phyloP scores from a whole-genome alignment of 37 sponge, comb jelly and placozoan species.

The Dysidea cf. avara region DNA sequence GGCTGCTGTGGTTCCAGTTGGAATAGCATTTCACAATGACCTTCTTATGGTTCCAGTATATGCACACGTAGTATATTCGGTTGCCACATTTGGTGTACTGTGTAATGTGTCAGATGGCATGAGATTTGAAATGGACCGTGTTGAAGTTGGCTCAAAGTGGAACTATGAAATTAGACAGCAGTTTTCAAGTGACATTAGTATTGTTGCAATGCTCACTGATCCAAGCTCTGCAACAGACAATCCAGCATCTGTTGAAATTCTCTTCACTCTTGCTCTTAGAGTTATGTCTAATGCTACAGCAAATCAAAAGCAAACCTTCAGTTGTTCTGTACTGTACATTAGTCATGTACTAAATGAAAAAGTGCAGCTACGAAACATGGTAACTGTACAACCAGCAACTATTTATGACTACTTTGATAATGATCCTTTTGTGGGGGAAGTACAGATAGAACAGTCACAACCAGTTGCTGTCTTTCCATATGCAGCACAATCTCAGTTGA shows the following conservation, averaged over 20 bases:
- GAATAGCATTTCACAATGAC: slow-evolving; percentile 33
- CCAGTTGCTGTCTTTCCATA: slow-evolving; percentile 51
- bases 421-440: slow-evolving; percentile 19
- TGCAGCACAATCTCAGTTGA: slow-evolving; percentile 41
- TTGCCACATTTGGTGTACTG: slow-evolving; percentile 58
- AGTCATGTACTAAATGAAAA: slow-evolving; percentile 64
- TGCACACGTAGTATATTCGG: slow-evolving; percentile 53
- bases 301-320: slow-evolving; percentile 12
- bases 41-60: slow-evolving; percentile 35
- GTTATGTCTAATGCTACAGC: slow-evolving; percentile 22
- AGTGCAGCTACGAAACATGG: slow-evolving; percentile 40
- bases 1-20: slow-evolving; percentile 44
- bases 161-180: slow-evolving; percentile 27
- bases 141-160: slow-evolving; percentile 60
- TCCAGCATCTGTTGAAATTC: slow-evolving; percentile 5
- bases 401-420: neutral
- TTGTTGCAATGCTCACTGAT: slow-evolving; percentile 55
- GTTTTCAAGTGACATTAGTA: slow-evolving; percentile 5
- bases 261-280: slow-evolving; percentile 42
- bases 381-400: slow-evolving; percentile 17
- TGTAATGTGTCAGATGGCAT: slow-evolving; percentile 38
- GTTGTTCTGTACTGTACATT: slow-evolving; percentile 46
- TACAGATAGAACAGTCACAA: slow-evolving; percentile 6
- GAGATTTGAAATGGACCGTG: slow-evolving; percentile 9
- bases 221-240: slow-evolving; percentile 32